These are phyloP conservation scores for Ailurus styani DNA, from an alignment of 2,113 vertebrate genomes.

Conservation along the genomic window DNA sequence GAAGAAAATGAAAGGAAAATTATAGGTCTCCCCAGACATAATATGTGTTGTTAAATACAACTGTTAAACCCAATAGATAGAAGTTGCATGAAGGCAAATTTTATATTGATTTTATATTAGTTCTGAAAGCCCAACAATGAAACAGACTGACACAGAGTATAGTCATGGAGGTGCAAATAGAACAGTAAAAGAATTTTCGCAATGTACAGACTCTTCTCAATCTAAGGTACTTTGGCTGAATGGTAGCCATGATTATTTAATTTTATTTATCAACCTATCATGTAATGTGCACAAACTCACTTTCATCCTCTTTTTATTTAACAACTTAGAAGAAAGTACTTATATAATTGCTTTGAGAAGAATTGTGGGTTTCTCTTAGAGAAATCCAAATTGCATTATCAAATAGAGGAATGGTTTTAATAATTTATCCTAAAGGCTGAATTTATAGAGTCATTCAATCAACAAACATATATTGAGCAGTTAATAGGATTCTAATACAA, in stretches of 20 bases:
- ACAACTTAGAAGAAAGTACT: not conserved
- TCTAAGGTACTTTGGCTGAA: not conserved
- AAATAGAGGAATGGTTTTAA: not conserved
- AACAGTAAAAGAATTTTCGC: not conserved
- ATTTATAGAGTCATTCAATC: not conserved
- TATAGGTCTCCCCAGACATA: not conserved
- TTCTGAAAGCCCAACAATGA: not conserved
- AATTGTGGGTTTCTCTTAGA: not conserved
- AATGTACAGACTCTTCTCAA: not conserved
- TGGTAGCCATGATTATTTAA: not conserved
- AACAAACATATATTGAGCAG: not conserved
- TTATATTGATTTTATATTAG: not conserved
- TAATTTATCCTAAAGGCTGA: not conserved
- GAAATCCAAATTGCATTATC: not conserved
- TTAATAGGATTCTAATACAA: not conserved
- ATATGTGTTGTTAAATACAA: not conserved
- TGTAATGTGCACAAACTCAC: not conserved
- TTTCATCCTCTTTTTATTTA: not conserved
- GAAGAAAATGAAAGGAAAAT: not conserved
- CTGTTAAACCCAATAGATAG: not conserved
- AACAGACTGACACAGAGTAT: not conserved
- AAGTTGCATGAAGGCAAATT: not conserved
- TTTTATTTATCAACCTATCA: not conserved
- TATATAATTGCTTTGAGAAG: not conserved
- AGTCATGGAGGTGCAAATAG: not conserved